Conservation (phyloP, 2,888 invertebrate species). For the Dysmachus trigonus region DNA sequence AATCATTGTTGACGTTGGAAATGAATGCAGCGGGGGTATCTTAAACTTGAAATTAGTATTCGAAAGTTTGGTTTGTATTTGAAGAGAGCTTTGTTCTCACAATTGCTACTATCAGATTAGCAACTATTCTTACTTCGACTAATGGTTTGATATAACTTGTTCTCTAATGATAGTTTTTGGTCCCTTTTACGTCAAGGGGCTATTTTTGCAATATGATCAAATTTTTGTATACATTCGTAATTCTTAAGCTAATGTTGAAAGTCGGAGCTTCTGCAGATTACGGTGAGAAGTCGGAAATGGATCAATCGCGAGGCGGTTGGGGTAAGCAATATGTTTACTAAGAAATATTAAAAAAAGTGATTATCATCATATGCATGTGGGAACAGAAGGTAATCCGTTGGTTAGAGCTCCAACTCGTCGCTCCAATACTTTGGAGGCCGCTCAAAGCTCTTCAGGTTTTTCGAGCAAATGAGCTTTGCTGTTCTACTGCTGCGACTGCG, state of each 20-base stretch:
- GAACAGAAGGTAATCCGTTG: neutral
- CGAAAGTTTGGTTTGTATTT: no score
- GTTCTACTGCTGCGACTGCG: neutral
- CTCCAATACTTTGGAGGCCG: neutral
- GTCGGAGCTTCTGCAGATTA: neutral
- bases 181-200: no score
- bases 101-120: no score
- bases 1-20: no score
- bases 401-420: neutral
- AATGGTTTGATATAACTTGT: no score
- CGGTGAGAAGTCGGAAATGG: neutral
- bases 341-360: neutral
- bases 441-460: constrained; percentile 8
- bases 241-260: neutral
- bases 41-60: no score
- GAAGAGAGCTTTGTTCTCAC: no score
- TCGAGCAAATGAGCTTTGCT: neutral
- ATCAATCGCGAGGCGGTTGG: neutral
- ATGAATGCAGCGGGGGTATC: no score
- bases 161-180: no score
- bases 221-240: no score
- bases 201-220: no score
- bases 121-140: no score
- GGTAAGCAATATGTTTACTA: neutral
- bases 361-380: neutral